Conservation (phyloP, 1,140 invertebrate species). For the Magallana gigas region DNA sequence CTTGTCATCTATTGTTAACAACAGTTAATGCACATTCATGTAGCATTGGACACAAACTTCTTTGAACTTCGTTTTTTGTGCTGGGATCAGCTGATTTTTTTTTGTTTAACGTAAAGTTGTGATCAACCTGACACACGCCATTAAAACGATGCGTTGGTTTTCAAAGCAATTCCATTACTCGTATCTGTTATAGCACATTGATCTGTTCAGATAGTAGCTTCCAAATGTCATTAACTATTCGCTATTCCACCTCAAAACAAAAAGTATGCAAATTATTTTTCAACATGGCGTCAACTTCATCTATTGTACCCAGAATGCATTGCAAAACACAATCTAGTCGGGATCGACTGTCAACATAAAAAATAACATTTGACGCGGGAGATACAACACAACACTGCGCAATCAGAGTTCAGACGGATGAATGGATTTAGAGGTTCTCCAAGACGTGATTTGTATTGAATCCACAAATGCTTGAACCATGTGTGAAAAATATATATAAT, state of each 20-base stretch:
- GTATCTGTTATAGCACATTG: background rate
- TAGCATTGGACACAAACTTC: background rate
- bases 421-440: background rate
- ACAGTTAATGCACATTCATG: background rate
- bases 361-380: background rate
- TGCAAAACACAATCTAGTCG: background rate
- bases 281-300: constrained; percentile 29
- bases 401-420: background rate
- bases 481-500: no score
- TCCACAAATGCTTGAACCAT: no score
- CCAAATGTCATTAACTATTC: background rate
- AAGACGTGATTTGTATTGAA: no score
- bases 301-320: constrained; percentile 25
- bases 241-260: constrained; percentile 15
- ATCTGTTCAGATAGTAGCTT: background rate
- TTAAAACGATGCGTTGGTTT: background rate
- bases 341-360: background rate
- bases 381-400: background rate
- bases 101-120: background rate
- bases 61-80: background rate
- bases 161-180: background rate
- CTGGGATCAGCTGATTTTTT: constrained; percentile 4
- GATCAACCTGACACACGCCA: background rate
- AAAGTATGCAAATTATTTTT: constrained; percentile 36
- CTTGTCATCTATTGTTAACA: constrained; percentile 16